Base-by-base conservation (phyloP, 2,797 vertebrate species). In the Enteromius thamalakanensis region DNA sequence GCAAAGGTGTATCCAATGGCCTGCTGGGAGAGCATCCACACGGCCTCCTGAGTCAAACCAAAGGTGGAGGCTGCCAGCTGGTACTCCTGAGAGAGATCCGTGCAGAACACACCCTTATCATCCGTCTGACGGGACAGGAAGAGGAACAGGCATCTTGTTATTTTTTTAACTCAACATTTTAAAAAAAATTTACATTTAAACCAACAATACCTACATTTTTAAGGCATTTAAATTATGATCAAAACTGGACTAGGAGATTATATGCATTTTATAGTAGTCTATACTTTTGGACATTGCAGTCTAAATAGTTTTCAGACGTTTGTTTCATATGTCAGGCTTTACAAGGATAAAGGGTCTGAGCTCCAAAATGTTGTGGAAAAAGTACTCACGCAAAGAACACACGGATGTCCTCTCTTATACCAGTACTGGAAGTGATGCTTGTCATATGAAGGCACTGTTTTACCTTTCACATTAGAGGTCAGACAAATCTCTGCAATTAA, bases 71-170 rank as follows among this genome's bases (percentile, higher is more conserved):
- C 96, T 79, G 93, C 96, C 90, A 99, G 91, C 86, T 97, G 95
- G 76, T 99, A 99, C 82, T 99, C 98, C 89, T 94, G 94, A 14
- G 98, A 99, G 40, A 99, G 93, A 67, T 95, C 91, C 3, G 97
- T 98, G n/a, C 94, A 94, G 92, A 99, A 99, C 82, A 99, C 94
- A 0, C 98, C 98, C 89, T 99, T 99, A 90, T 99, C 98, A 55
- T 99, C 98, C 0, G 98, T 99, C 98, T 99, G 92, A 60, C 87
- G 89, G 34, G 10, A 55, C 51, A 71, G 15, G 29, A 83, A n/a
- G 42, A 74, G 34, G 19, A 80, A 72, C 67, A 55, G 1, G 15
- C 1, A 26, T n/a, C 2, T 5, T 37, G 11, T 42, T 74, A 34
- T 23, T 65, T 55, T 29, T 2, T 15, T n/a, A 58, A 58, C 12